Evolutionary conservation across 1,140 invertebrate species (phyloP).

Genomic region (Vanessa tameamea): DNA sequence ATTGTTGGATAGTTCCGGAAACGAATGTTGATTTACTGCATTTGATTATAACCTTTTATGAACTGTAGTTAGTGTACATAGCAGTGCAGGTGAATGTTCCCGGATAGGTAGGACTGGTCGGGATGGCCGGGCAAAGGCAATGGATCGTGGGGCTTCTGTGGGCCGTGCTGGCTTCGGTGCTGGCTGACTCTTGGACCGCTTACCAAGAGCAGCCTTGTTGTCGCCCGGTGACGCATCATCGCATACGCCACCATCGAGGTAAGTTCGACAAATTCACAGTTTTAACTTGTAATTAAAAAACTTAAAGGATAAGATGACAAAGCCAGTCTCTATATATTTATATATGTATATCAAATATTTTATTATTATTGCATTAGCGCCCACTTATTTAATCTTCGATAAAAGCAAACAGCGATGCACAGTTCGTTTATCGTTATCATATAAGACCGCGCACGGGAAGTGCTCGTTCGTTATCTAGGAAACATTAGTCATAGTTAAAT

Average conservation of each 20-base stretch:
- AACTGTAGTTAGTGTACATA: constrained; percentile 48
- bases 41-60: constrained; percentile 49
- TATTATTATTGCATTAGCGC: not conserved
- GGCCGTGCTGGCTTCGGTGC: constrained; percentile 54
- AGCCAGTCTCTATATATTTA: no score
- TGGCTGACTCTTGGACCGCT: constrained; percentile 75
- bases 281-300: not conserved
- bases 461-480: constrained; percentile 22
- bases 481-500: constrained; percentile 26
- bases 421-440: constrained; percentile 23
- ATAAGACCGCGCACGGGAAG: constrained; percentile 23
- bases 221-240: constrained; percentile 67
- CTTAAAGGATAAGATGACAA: no score
- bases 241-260: constrained; percentile 77
- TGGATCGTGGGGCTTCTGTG: constrained; percentile 60
- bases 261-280: constrained; percentile 34
- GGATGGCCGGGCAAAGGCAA: constrained; percentile 55
- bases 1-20: constrained; percentile 69
- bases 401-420: constrained; percentile 1
- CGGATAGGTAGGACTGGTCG: constrained; percentile 44
- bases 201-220: constrained; percentile 79
- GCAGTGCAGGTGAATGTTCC: constrained; percentile 60
- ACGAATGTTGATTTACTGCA: constrained; percentile 65
- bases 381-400: constrained; percentile 13
- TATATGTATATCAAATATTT: no score